A percentile compares a stretch with the other conserved stretches of the same genome.
phyloP scores from a whole-genome alignment of 2,888 invertebrate genomes.

The Apocheima hispidaria region DNA sequence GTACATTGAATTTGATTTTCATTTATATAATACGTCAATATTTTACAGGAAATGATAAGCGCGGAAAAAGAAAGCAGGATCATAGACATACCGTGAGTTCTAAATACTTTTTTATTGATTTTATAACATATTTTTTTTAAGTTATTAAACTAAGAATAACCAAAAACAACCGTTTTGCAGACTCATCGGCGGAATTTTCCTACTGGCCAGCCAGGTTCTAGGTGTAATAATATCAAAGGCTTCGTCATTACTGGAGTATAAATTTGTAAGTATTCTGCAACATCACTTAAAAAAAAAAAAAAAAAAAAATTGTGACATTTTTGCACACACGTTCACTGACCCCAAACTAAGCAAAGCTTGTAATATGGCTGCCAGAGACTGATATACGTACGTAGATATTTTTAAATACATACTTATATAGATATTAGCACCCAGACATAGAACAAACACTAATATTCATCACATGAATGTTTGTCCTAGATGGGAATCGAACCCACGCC shows the following conservation, averaged over 20 bases:
- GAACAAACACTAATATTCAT: no score
- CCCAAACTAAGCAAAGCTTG: no score
- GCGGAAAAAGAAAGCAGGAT: conserved; percentile 23
- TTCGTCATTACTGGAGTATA: conserved; percentile 23
- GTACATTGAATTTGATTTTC: no score
- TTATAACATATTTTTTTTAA: neutral
- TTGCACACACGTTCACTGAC: no score
- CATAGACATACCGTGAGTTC: conserved; percentile 36
- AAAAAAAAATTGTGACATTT: no score
- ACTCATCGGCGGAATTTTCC: conserved; percentile 29
- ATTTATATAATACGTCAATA: neutral
- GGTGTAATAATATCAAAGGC: conserved; percentile 13
- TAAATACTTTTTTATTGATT: neutral
- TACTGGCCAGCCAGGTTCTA: conserved; percentile 26
- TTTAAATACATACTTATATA: no score
- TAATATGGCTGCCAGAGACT: no score
- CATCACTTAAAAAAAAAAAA: neutral
- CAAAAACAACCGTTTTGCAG: conserved; percentile 28
- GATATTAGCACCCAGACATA: no score
- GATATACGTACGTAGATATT: no score
- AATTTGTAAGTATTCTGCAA: conserved; percentile 24
- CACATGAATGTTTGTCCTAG: no score
- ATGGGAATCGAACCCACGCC: no score
- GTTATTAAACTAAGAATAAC: neutral
- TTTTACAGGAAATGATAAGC: conserved; percentile 26